Base-by-base conservation (phyloP, 2,888 invertebrate species). In the Dasysyrphus albostriatus region DNA sequence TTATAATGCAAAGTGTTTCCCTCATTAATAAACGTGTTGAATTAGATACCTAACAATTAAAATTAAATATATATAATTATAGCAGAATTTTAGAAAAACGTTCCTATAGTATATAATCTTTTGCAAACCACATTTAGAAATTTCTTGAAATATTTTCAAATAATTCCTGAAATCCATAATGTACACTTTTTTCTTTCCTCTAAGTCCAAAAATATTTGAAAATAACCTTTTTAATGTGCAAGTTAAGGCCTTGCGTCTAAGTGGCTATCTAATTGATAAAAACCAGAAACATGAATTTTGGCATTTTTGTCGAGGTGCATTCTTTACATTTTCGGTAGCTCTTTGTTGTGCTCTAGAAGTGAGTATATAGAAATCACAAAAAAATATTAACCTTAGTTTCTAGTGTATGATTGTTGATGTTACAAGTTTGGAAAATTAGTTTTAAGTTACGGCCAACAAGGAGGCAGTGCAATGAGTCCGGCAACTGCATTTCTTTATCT, bases 401-500 rank as follows among this genome's bases (percentile, higher is more conserved):
- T 61, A 3, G 19, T 19, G 7, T 16, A 8, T 47, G 2, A 16
- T 4, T n/a, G 1, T 44, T 47, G 3, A 47, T 49, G 49, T 19
- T 12, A 0, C 3, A 8, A 80, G 80, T 67, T 80, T 59, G 24
- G 29, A 9, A 58, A 58, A 34, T 24, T 79, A 4, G 39, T 84
- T 7, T 8, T 49, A 54, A 76, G 44, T 16, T 90, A 12, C 32
- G 72, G 4, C 79, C 89, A 65, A 2, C 1, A n/a, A 39, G 12
- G 32, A 29, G 88, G 89, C 34, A 89, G 88, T 1, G 89, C 90
- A 19, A 89, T 89, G 5, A 90, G 89, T 24, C 90, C 89, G 73
- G 90, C 91, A 9, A 90, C 91, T 9, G 89, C 90, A 0, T 88
- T 91, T 0, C 89, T 90, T 49, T 91, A 76, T 44, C 84, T 91